Evolutionary conservation across 64 coral and sea anemone species (phyloP).

Genomic region (Stichodactyla mertensii): DNA sequence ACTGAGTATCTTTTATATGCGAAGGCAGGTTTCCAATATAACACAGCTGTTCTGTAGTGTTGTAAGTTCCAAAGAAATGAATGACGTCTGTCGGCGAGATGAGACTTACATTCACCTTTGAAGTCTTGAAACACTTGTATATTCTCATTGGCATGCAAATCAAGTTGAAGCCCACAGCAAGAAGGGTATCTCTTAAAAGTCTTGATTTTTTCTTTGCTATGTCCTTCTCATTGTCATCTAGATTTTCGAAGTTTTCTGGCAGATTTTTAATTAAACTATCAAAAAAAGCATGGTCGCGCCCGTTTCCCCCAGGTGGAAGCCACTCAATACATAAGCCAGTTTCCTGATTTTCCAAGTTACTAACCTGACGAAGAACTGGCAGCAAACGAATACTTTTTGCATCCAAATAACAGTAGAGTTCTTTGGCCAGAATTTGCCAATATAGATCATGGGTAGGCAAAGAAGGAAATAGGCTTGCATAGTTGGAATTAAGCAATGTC

Average conservation of each 20-base stretch:
- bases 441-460: neutral
- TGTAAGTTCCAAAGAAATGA: neutral
- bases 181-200: neutral
- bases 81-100: neutral
- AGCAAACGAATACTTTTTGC: constrained; percentile 37
- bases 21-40: constrained; percentile 22
- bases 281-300: constrained; percentile 52
- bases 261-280: constrained; percentile 9
- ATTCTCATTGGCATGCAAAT: neutral
- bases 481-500: neutral
- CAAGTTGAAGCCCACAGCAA: neutral
- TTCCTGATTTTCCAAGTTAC: neutral
- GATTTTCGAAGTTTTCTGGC: no score
- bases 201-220: neutral
- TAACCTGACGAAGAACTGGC: constrained; percentile 32
- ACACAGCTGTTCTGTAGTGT: neutral
- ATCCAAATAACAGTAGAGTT: constrained; percentile 52
- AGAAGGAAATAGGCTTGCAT: constrained; percentile 16
- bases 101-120: neutral
- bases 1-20: constrained; percentile 29
- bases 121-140: neutral
- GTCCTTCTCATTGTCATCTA: neutral
- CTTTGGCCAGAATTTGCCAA: constrained; percentile 24
- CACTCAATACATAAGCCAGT: constrained; percentile 16
- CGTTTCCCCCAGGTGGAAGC: constrained; percentile 42